These are phyloP conservation scores for Coptodon bakossiorum DNA, from an alignment of 2,113 vertebrate species.

Conservation along the genomic window DNA sequence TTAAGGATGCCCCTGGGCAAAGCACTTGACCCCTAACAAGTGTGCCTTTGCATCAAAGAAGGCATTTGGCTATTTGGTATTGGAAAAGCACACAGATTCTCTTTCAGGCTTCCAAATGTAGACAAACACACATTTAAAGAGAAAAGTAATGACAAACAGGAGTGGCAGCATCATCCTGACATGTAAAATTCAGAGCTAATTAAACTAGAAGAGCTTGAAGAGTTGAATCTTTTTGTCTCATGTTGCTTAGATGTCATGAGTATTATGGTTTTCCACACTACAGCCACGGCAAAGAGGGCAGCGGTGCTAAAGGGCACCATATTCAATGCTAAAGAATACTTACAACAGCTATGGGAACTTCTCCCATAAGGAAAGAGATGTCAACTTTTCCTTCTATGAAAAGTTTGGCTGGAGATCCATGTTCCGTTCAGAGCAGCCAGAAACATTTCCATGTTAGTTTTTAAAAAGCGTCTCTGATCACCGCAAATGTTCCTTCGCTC, in stretches of 20 bases:
- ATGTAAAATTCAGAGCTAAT: background rate
- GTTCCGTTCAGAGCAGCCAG: conserved; percentile 45
- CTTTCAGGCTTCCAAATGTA: background rate
- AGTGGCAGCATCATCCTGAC: background rate
- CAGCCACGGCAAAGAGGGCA: background rate
- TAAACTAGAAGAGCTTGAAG: background rate
- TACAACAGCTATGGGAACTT: conserved; percentile 42
- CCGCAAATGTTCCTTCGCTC: conserved; percentile 24
- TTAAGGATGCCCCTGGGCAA: background rate
- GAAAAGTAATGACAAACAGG: background rate
- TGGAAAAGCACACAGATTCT: background rate
- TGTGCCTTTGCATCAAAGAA: background rate
- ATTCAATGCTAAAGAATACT: conserved; percentile 19
- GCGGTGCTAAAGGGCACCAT: background rate
- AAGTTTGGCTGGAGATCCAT: conserved; percentile 27
- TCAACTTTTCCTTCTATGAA: conserved; percentile 68
- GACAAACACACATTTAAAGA: background rate
- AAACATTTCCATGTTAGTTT: conserved; percentile 64
- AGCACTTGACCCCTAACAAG: background rate
- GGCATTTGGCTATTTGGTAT: background rate
- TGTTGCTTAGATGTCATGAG: background rate
- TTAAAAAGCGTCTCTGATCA: conserved; percentile 46
- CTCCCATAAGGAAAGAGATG: conserved; percentile 48
- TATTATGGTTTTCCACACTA: conserved; percentile 22
- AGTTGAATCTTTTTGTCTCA: background rate